A percentile compares a stretch with the other conserved stretches of the same genome.
Evolutionary conservation across 2,113 vertebrate genomes (phyloP).

Genomic region (Alosa alosa): DNA sequence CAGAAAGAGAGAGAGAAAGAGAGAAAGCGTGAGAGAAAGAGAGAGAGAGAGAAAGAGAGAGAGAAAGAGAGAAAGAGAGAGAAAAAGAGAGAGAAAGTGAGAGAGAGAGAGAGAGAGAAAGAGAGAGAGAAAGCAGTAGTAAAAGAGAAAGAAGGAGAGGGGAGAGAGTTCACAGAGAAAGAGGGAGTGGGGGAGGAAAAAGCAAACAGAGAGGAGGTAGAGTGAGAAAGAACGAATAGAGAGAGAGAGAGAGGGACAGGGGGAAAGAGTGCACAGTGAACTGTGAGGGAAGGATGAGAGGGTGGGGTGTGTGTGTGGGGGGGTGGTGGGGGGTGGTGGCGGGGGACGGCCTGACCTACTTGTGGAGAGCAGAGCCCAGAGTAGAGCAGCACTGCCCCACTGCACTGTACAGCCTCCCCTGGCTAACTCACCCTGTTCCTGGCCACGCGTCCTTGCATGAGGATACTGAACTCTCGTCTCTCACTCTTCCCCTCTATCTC

Average conservation of each 20-base stretch:
- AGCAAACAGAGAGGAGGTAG: neutral
- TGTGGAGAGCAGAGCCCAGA: conserved; percentile 20
- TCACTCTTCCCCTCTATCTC: neutral
- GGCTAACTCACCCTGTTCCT: neutral
- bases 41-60: neutral
- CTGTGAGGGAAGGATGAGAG: neutral
- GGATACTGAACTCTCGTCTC: neutral
- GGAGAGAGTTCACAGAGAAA: neutral
- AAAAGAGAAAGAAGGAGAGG: neutral
- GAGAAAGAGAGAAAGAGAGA: neutral
- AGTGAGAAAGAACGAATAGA: neutral
- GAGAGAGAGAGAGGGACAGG: neutral
- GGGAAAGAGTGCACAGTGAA: neutral
- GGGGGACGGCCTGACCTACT: conserved; percentile 51
- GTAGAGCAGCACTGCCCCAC: conserved; percentile 11
- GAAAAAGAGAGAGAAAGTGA: too few species aligned
- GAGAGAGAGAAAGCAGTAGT: too few species aligned
- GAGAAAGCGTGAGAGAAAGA: neutral
- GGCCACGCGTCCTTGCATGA: neutral
- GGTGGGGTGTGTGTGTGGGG: neutral
- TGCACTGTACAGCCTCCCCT: neutral
- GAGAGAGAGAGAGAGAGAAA: neutral
- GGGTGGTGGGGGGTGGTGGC: too few species aligned
- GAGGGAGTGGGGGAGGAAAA: neutral
- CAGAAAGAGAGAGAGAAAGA: neutral